Conservation (phyloP, 2,797 vertebrate genomes). For the Anguilla obscura region DNA sequence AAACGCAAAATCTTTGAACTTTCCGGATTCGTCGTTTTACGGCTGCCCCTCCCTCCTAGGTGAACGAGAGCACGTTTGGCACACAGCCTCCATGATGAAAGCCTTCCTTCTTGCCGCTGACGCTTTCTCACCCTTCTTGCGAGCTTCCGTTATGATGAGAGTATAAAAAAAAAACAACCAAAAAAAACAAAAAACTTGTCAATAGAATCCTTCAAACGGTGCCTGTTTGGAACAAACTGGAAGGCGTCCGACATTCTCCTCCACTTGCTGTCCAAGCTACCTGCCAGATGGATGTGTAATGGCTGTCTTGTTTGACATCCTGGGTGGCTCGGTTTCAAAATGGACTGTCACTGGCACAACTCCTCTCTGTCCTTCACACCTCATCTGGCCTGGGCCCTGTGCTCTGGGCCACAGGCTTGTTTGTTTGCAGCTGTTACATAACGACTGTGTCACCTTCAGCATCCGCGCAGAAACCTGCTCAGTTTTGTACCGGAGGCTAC, state of each 20-base stretch:
- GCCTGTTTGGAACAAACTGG: neutral
- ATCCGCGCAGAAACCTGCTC: neutral
- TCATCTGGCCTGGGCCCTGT: neutral
- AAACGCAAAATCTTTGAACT: neutral
- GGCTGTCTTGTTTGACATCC: neutral
- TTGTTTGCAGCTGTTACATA: neutral
- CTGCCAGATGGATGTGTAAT: neutral
- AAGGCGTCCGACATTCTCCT: neutral
- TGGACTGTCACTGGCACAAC: neutral
- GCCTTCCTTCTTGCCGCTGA: neutral
- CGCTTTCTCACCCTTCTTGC: neutral
- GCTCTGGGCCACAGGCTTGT: neutral
- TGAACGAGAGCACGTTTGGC: neutral
- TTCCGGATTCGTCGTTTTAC: neutral
- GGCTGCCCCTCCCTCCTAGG: neutral
- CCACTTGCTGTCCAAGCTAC: neutral
- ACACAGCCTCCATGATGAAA: neutral
- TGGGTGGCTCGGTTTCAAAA: neutral
- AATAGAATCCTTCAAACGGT: neutral
- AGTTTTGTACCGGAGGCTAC: no score
- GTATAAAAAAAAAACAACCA: neutral
- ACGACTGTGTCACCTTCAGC: neutral
- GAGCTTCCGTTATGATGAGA: neutral
- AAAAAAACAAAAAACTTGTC: neutral
- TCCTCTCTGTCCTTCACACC: neutral